Conservation (phyloP, 2,113 vertebrate species). For the Nerophis ophidion region DNA sequence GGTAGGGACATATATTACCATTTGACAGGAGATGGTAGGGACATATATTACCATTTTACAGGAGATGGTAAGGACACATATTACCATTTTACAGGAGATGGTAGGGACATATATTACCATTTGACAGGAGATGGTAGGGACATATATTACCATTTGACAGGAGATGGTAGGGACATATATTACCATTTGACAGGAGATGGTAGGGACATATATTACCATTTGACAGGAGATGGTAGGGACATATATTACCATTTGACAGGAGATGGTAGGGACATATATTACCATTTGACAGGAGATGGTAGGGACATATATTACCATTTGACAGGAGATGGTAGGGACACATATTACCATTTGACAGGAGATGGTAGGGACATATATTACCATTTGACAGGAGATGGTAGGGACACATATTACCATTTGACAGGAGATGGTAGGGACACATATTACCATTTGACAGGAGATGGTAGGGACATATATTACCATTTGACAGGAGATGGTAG, state of each 20-base stretch:
- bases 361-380: constrained; percentile 87
- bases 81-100: constrained; percentile 93
- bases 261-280: constrained; percentile 68
- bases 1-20: constrained; percentile 77
- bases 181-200: constrained; percentile 95
- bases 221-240: too few relatives aligned
- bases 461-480: constrained; percentile 72
- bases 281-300: constrained; percentile 96
- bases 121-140: too few relatives aligned
- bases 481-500: constrained; percentile 92
- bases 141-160: too few relatives aligned
- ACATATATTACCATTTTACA: constrained; percentile 97
- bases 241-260: constrained; percentile 88
- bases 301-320: constrained; percentile 93
- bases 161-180: too few relatives aligned
- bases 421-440: too few relatives aligned
- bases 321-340: constrained; percentile 87
- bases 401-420: constrained; percentile 61
- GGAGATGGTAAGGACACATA: constrained; percentile 84
- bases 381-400: constrained; percentile 50
- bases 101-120: constrained; percentile 79
- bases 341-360: constrained; percentile 96
- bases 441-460: constrained; percentile 91
- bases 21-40: constrained; percentile 89
- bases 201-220: constrained; percentile 85